Conservation (phyloP, 2,797 vertebrate genomes). For the Cottoperca gobio region DNA sequence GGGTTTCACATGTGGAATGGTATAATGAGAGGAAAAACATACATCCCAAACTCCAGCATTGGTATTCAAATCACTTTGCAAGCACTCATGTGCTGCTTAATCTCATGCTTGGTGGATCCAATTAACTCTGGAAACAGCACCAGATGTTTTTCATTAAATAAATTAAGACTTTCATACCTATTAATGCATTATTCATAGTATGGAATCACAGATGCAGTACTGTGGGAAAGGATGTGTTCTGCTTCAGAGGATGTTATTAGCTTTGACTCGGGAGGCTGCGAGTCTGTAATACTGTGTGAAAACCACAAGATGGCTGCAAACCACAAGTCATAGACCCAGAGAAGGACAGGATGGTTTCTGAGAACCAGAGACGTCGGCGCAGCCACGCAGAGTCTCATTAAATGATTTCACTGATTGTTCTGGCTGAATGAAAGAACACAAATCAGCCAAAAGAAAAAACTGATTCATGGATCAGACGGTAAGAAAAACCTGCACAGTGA, state of each 20-base stretch:
- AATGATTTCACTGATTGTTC: conserved; percentile 31
- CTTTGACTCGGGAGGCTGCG: not conserved
- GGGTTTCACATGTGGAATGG: not conserved
- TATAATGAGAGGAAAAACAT: not conserved
- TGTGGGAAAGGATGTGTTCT: conserved; percentile 31
- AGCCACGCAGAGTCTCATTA: not conserved
- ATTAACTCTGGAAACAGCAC: conserved; percentile 60
- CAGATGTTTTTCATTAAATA: conserved; percentile 58
- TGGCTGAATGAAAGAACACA: conserved; percentile 16
- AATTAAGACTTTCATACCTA: conserved; percentile 43
- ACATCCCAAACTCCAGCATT: conserved; percentile 6
- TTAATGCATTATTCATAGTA: conserved; percentile 68
- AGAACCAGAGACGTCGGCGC: not conserved
- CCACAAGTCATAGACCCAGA: not conserved
- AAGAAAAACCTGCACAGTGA: not conserved
- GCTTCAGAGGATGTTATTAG: conserved; percentile 19
- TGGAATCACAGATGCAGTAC: conserved; percentile 13
- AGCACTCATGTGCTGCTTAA: conserved; percentile 39
- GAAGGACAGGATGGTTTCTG: not conserved
- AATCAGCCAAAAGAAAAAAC: conserved; percentile 8
- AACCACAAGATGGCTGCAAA: conserved; percentile 69
- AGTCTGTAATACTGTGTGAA: not conserved
- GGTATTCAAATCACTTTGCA: conserved; percentile 35
- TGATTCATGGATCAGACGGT: conserved; percentile 23
- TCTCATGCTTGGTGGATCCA: conserved; percentile 68